These are phyloP conservation scores for Gorsachius magnificus DNA, from an alignment of 2,797 vertebrate species.

Conservation along the genomic window DNA sequence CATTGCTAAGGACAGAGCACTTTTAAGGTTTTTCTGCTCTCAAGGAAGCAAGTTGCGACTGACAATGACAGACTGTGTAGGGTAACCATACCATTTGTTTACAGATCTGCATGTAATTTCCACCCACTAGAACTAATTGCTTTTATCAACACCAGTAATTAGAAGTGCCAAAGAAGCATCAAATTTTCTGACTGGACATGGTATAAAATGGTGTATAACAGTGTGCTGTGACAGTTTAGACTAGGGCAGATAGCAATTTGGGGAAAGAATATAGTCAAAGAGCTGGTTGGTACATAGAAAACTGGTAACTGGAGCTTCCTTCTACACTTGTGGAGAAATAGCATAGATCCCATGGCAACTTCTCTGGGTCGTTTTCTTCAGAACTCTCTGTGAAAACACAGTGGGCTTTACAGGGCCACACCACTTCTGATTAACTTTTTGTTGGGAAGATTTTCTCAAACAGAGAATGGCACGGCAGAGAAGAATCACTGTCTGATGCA, in stretches of 20 bases:
- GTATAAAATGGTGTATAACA: not conserved
- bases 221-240: not conserved
- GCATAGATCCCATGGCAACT: not conserved
- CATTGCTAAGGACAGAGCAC: not conserved
- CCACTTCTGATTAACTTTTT: not conserved
- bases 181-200: not conserved
- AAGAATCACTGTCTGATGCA: not conserved
- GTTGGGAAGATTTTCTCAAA: not conserved
- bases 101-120: not conserved
- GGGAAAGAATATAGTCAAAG: not conserved
- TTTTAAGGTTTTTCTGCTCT: not conserved
- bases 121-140: not conserved
- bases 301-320: not conserved
- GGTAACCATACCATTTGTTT: not conserved
- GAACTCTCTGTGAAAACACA: not conserved
- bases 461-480: not conserved
- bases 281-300: not conserved
- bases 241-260: not conserved
- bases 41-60: not conserved
- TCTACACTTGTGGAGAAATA: not conserved
- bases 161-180: not conserved
- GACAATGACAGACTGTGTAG: not conserved
- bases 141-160: constrained; percentile 4
- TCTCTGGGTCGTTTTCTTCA: not conserved
- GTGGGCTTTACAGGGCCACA: not conserved